Percentiles rank a stretch among this genome's conserved stretches.
Conservation (phyloP, 1,140 invertebrate species). For the Drosophila suzukii region DNA sequence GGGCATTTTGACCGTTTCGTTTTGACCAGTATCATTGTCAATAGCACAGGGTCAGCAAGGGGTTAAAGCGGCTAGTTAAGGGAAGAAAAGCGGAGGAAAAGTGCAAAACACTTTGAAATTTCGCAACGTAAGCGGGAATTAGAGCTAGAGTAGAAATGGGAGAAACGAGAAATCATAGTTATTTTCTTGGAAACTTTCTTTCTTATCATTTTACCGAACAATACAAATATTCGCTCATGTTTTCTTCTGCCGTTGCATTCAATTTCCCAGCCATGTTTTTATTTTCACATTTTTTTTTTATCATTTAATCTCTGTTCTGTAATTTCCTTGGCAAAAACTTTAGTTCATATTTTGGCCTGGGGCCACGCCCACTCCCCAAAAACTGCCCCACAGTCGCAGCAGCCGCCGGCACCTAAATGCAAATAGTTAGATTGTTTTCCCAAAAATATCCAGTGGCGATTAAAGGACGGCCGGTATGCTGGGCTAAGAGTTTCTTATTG, state of each 20-base stretch:
- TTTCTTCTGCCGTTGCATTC: background rate
- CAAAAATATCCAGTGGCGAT: slow-evolving; percentile 11
- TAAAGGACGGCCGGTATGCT: background rate
- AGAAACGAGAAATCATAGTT: background rate
- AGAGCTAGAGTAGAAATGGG: background rate
- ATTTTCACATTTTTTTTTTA: slow-evolving; percentile 1
- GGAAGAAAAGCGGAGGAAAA: background rate
- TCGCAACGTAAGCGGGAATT: slow-evolving; percentile 8
- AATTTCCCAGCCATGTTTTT: slow-evolving; percentile 26
- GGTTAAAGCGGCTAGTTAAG: slow-evolving; percentile 7
- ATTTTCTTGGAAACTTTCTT: background rate
- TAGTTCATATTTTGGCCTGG: slow-evolving; percentile 27
- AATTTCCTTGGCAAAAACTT: slow-evolving; percentile 19
- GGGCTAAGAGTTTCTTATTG: too few relatives aligned
- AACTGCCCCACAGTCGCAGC: slow-evolving; percentile 27
- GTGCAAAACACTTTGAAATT: background rate
- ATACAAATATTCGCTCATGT: background rate
- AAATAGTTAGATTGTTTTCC: slow-evolving; percentile 49
- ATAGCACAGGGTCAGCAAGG: slow-evolving; percentile 21
- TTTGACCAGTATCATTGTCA: slow-evolving; percentile 58
- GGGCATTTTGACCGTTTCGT: slow-evolving; percentile 44
- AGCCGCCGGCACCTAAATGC: slow-evolving; percentile 41
- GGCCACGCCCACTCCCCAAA: slow-evolving; percentile 10
- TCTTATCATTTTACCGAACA: background rate
- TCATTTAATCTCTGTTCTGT: slow-evolving; percentile 10